Evolutionary conservation across 2,797 vertebrate genomes (phyloP).

Genomic region (Delichon dasypus): DNA sequence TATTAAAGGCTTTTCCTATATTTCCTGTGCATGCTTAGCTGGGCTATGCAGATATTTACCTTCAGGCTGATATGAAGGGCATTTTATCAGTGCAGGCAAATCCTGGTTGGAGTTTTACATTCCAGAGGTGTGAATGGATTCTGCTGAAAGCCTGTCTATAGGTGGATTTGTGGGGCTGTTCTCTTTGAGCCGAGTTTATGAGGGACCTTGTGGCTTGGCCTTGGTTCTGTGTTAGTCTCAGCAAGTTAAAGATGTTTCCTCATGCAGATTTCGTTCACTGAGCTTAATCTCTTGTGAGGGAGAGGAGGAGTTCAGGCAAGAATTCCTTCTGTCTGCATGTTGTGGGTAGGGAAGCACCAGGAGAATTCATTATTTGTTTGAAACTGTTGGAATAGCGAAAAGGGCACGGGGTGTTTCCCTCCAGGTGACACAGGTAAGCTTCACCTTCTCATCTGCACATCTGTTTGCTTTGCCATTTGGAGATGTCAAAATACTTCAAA

Average conservation of each 20-base stretch:
- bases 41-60: neutral
- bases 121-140: slow-evolving; percentile 15
- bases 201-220: slow-evolving; percentile 41
- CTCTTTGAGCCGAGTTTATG: neutral
- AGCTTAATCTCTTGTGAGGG: neutral
- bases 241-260: slow-evolving; percentile 28
- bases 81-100: slow-evolving; percentile 22
- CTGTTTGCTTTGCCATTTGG: neutral
- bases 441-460: neutral
- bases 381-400: neutral
- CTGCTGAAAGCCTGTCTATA: neutral
- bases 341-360: neutral
- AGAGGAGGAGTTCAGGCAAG: neutral
- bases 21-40: neutral
- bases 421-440: neutral
- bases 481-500: neutral
- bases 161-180: slow-evolving; percentile 18
- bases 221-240: slow-evolving; percentile 5
- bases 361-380: neutral
- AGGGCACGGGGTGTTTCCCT: neutral
- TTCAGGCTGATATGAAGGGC: neutral
- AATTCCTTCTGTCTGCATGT: neutral
- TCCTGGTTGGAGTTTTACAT: neutral
- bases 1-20: neutral
- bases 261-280: neutral